Conservation (phyloP, 2,113 vertebrate genomes). For the Laterallus jamaicensis region DNA sequence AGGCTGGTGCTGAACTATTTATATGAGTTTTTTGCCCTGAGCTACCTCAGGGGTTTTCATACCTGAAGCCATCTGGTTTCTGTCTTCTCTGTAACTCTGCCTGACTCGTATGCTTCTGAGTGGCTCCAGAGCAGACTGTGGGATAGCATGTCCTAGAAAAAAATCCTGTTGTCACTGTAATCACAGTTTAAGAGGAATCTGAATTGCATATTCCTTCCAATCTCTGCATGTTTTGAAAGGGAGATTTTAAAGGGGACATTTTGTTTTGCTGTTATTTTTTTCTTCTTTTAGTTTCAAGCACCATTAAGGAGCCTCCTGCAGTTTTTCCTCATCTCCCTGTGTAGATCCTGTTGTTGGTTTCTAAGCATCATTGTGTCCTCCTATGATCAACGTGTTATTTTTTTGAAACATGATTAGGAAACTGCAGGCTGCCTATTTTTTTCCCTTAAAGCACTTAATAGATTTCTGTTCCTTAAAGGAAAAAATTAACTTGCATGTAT, state of each 20-base stretch:
- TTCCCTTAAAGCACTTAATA: not conserved
- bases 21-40: not conserved
- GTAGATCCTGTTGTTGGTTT: not conserved
- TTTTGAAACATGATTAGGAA: not conserved
- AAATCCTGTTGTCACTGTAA: not conserved
- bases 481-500: not conserved
- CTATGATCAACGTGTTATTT: not conserved
- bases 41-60: not conserved
- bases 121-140: not conserved
- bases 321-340: not conserved
- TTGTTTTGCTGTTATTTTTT: not conserved
- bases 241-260: not conserved
- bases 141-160: not conserved
- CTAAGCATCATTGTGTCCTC: not conserved
- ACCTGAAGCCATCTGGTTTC: not conserved
- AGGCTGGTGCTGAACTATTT: not conserved
- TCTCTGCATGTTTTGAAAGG: not conserved
- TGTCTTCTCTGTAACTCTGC: not conserved
- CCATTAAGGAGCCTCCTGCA: not conserved
- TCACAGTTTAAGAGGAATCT: not conserved
- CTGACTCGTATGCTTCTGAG: not conserved
- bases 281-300: not conserved
- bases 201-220: not conserved
- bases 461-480: not conserved
- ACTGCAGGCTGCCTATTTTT: not conserved